These are phyloP conservation scores for Spea bombifrons DNA, from an alignment of 2,113 vertebrate species.

Conservation along the genomic window DNA sequence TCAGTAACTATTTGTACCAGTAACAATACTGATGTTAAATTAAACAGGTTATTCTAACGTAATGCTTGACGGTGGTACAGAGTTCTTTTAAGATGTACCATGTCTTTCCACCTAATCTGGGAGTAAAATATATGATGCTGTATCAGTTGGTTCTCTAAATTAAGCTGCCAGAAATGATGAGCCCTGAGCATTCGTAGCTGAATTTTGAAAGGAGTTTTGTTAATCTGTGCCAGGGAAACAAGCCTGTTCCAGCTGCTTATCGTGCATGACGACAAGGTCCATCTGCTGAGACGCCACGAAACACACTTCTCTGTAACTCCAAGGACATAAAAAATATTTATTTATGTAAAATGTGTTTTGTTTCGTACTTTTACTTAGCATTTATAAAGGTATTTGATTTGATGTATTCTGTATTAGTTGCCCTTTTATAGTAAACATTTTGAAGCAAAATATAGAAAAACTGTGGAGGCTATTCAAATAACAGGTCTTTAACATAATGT, in stretches of 20 bases:
- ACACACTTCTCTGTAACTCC: conserved; percentile 1
- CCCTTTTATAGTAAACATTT: too few relatives aligned
- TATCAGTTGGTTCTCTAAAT: neutral
- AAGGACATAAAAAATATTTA: conserved; percentile 5
- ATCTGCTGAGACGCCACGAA: conserved; percentile 14
- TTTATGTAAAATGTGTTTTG: conserved; percentile 6
- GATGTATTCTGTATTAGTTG: too few relatives aligned
- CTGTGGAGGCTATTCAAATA: too few relatives aligned
- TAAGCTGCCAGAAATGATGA: neutral
- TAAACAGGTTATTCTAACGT: neutral
- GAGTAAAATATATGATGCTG: neutral
- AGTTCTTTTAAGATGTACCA: neutral
- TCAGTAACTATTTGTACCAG: too few relatives aligned
- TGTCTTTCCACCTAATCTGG: neutral
- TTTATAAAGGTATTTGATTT: neutral
- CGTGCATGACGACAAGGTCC: conserved; percentile 9
- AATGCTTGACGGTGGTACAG: neutral
- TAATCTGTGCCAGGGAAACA: neutral
- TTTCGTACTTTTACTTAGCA: conserved; percentile 4
- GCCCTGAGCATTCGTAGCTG: conserved; percentile 4
- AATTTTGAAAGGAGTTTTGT: conserved; percentile 1
- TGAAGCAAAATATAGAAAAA: too few relatives aligned
- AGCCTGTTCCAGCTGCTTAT: conserved; percentile 7
- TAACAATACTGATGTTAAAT: too few relatives aligned
- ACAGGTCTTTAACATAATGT: too few relatives aligned